phyloP scores from a whole-genome alignment of 2,888 invertebrate genomes.

The Callinectes sapidus region DNA sequence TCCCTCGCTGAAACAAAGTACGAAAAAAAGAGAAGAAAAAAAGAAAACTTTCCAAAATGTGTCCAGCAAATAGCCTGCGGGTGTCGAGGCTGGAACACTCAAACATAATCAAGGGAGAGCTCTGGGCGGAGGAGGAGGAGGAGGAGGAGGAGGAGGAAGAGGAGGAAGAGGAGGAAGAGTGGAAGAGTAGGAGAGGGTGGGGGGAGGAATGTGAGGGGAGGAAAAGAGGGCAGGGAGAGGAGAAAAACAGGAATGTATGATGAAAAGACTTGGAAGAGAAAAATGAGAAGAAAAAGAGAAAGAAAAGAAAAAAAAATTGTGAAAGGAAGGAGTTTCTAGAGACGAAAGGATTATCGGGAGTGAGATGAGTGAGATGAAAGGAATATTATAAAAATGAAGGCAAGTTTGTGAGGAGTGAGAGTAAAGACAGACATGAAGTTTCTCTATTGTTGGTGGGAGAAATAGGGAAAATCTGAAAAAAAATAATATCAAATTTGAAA shows the following conservation, averaged over 20 bases:
- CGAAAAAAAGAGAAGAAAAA: neutral
- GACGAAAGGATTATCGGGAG: neutral
- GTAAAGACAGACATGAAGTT: neutral
- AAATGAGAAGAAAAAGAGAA: neutral
- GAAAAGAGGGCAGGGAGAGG: neutral
- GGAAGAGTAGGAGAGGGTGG: neutral
- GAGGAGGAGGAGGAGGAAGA: neutral
- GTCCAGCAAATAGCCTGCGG: slow-evolving; percentile 47
- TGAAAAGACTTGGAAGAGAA: neutral
- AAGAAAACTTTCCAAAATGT: slow-evolving; percentile 34
- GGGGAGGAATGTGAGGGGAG: neutral
- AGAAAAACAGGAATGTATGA: neutral
- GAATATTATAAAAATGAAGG: neutral
- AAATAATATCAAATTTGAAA: neutral
- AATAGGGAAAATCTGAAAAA: neutral
- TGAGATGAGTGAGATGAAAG: neutral
- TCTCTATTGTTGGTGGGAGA: neutral
- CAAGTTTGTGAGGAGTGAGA: neutral
- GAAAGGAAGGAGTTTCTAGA: neutral
- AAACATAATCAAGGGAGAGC: slow-evolving; percentile 55
- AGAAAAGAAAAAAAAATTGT: neutral
- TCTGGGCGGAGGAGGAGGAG: slow-evolving; percentile 2
- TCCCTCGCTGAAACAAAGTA: slow-evolving; percentile 39
- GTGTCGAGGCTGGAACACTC: slow-evolving; percentile 29
- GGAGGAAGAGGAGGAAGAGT: neutral